Evolutionary conservation across 2,113 vertebrate species (phyloP).

Genomic region (rat (Rattus norvegicus)): DNA sequence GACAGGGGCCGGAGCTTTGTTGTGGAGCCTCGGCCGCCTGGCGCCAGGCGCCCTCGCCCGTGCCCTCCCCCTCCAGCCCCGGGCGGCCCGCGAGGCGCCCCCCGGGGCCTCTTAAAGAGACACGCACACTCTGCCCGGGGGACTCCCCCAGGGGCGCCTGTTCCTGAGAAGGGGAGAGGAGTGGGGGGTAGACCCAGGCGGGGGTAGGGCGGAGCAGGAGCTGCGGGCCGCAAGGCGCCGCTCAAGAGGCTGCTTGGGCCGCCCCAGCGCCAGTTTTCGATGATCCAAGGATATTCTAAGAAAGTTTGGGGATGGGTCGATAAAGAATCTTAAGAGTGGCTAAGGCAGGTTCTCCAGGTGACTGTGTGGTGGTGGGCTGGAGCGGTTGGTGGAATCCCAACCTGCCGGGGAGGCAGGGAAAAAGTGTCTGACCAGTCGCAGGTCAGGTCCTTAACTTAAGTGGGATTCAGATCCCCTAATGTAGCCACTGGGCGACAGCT

Average conservation of each 20-base stretch:
- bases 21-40: slow-evolving; percentile 92
- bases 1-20: slow-evolving; percentile 94
- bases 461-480: background rate
- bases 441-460: background rate
- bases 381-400: background rate
- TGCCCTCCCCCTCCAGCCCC: slow-evolving; percentile 77
- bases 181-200: background rate
- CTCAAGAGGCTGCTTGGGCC: background rate
- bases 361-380: background rate
- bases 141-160: slow-evolving; percentile 64
- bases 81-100: slow-evolving; percentile 63
- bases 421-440: background rate
- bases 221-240: background rate
- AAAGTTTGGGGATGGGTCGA: background rate
- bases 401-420: background rate
- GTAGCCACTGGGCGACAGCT: background rate
- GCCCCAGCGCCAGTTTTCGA: slow-evolving; percentile 35
- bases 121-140: slow-evolving; percentile 68
- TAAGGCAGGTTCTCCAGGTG: background rate
- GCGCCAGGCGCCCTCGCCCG: slow-evolving; percentile 90
- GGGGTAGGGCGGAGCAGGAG: slow-evolving; percentile 42
- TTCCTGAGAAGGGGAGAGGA: slow-evolving; percentile 48
- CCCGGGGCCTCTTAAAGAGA: slow-evolving; percentile 82
- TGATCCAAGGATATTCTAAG: slow-evolving; percentile 13
- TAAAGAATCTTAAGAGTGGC: background rate